phyloP scores from a whole-genome alignment of 2,113 vertebrate genomes.

The Alces alces region DNA sequence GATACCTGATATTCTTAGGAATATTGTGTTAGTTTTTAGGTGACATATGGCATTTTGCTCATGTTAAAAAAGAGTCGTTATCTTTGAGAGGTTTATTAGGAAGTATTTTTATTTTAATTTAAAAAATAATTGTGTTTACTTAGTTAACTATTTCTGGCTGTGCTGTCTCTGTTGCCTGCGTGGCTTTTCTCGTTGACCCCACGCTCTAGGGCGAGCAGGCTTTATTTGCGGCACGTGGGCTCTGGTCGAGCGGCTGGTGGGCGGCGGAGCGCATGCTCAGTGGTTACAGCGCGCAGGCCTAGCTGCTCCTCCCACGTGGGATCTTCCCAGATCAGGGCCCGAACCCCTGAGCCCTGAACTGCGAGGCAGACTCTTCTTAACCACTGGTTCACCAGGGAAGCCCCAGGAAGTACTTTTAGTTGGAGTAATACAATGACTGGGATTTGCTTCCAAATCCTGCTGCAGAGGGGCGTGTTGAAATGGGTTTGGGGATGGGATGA shows the following conservation, averaged over 20 bases:
- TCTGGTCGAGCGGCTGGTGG: accelerated
- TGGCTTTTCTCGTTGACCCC: accelerated
- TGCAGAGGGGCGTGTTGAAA: neutral
- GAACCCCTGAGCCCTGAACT: neutral
- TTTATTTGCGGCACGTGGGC: neutral
- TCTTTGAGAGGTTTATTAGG: neutral
- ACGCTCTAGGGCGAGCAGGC: neutral
- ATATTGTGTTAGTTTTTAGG: neutral
- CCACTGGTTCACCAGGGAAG: neutral
- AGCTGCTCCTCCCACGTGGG: neutral
- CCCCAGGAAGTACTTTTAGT: neutral
- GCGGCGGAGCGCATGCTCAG: neutral
- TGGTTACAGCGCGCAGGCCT: accelerated
- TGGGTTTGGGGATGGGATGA: neutral
- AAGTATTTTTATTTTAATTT: neutral
- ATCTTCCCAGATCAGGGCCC: neutral
- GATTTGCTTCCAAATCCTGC: neutral
- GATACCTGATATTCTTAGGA: neutral
- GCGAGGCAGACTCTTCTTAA: neutral
- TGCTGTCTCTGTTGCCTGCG: neutral
- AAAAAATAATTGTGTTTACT: neutral
- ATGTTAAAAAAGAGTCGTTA: neutral
- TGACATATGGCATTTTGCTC: neutral
- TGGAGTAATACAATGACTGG: neutral
- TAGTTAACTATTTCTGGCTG: neutral